A percentile compares a stretch with the other conserved stretches of the same genome.
Evolutionary conservation across 2,113 vertebrate species (phyloP).

Genomic region (Heteronetta atricapilla): DNA sequence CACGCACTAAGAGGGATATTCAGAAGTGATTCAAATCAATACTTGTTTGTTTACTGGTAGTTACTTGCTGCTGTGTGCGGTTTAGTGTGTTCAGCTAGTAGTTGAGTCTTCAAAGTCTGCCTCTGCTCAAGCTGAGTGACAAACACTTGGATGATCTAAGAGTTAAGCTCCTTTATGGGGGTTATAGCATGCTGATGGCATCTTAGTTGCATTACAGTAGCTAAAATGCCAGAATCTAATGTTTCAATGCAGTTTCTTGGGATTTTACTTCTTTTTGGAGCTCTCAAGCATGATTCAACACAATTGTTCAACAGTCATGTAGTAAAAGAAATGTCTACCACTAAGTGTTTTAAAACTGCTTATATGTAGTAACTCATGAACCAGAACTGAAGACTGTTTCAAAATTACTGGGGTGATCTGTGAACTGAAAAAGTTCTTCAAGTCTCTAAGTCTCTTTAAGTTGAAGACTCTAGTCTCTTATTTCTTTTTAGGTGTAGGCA

Average conservation of each 20-base stretch:
- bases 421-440: background rate
- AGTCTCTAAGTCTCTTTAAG: background rate
- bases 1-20: background rate
- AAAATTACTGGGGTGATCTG: background rate
- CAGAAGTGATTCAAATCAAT: background rate
- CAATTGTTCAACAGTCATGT: background rate
- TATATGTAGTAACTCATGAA: background rate
- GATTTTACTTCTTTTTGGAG: background rate
- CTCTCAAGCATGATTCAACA: background rate
- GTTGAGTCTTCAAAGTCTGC: background rate
- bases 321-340: background rate
- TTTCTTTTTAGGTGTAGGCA: background rate
- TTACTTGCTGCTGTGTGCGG: background rate
- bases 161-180: background rate
- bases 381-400: background rate
- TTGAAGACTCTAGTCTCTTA: background rate
- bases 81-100: background rate
- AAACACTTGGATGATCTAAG: background rate
- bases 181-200: background rate
- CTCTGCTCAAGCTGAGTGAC: background rate
- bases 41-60: background rate
- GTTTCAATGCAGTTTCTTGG: background rate
- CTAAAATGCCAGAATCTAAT: background rate
- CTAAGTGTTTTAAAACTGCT: background rate
- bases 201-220: background rate